A percentile compares a stretch with the other conserved stretches of the same genome.
Evolutionary conservation across 2,888 invertebrate genomes (phyloP).

Genomic region (Maniola hyperantus): DNA sequence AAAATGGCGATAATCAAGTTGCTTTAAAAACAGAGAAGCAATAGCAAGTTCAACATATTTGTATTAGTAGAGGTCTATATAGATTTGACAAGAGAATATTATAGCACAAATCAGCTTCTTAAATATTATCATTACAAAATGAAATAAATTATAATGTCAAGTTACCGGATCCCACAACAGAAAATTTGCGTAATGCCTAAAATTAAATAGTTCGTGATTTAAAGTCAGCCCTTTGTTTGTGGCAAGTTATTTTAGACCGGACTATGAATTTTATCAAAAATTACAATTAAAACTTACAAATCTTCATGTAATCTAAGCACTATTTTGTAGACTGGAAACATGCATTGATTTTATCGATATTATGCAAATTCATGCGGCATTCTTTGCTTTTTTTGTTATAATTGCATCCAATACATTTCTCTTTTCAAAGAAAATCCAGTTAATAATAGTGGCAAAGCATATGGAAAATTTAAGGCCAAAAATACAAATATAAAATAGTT

Average conservation of each 20-base stretch:
- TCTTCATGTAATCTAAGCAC: conserved; percentile 19
- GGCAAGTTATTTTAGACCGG: too few relatives aligned
- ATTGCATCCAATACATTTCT: conserved; percentile 17
- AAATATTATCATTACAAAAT: too few relatives aligned
- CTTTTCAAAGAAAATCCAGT: conserved; percentile 24
- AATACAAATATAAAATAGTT: conserved; percentile 48
- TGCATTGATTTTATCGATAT: conserved; percentile 28
- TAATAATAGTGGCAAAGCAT: conserved; percentile 33
- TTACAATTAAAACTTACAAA: conserved; percentile 25
- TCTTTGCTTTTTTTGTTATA: conserved; percentile 20
- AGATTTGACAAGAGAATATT: too few relatives aligned
- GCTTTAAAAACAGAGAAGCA: too few relatives aligned
- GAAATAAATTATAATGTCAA: too few relatives aligned
- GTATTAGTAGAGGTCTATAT: too few relatives aligned
- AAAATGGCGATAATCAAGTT: too few relatives aligned
- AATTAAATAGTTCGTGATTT: background rate
- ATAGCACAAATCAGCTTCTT: too few relatives aligned
- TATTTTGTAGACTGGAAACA: conserved; percentile 20
- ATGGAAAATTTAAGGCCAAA: conserved; percentile 50
- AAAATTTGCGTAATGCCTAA: background rate
- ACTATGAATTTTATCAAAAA: background rate
- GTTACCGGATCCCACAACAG: background rate
- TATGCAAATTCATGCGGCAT: conserved; percentile 29
- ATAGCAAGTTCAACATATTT: too few relatives aligned
- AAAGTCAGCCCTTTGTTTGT: too few relatives aligned